These are phyloP conservation scores for Cistogaster globosa DNA, from an alignment of 2,888 invertebrate species.

Conservation along the genomic window DNA sequence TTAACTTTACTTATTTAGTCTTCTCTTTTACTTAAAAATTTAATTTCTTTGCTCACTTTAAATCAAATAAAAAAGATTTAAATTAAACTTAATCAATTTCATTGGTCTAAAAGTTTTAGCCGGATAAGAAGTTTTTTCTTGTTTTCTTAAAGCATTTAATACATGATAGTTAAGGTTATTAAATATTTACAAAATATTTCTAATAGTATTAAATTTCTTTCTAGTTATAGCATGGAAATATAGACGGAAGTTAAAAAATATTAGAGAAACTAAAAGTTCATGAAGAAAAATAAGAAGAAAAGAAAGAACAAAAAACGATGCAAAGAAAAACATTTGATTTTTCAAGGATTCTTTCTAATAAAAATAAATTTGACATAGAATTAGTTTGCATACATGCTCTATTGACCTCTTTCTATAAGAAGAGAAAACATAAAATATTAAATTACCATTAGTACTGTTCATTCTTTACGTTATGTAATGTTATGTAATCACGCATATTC, in stretches of 20 bases:
- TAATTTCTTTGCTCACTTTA: too few relatives aligned
- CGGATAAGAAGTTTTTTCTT: neutral
- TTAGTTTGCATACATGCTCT: neutral
- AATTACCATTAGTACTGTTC: too few relatives aligned
- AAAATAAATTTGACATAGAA: neutral
- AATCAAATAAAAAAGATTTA: neutral
- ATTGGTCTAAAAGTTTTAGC: neutral
- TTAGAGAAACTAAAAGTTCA: neutral
- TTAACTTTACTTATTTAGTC: too few relatives aligned
- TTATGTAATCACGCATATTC: too few relatives aligned
- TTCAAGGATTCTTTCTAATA: slow-evolving; percentile 24
- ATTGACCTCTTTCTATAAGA: neutral
- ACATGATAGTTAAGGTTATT: too few relatives aligned
- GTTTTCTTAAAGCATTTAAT: too few relatives aligned
- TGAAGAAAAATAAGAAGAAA: neutral
- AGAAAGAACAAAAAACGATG: neutral
- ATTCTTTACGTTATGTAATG: too few relatives aligned
- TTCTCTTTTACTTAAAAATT: too few relatives aligned
- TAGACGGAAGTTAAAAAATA: neutral
- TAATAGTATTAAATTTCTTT: slow-evolving; percentile 18
- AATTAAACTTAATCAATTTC: neutral
- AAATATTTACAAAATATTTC: neutral
- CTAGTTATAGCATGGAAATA: neutral
- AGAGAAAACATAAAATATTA: neutral
- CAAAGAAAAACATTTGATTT: slow-evolving; percentile 8